phyloP scores from a whole-genome alignment of 2,797 vertebrate genomes.

The Lacerta agilis region DNA sequence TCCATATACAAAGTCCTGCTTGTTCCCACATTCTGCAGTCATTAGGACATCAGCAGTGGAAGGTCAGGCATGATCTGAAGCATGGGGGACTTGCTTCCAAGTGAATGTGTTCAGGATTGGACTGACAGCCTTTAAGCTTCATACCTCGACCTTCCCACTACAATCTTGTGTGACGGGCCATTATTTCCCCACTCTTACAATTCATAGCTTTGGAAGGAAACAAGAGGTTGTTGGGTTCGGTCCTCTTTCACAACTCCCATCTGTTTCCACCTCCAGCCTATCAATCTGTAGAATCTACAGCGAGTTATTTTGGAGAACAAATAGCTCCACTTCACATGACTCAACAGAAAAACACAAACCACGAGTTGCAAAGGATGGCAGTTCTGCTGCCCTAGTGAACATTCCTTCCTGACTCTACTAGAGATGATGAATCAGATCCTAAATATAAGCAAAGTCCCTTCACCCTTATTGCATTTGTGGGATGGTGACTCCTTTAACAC shows the following conservation, averaged over 20 bases:
- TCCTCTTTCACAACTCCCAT: not conserved
- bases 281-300: not conserved
- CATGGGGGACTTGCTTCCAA: not conserved
- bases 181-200: not conserved
- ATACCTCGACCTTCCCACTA: not conserved
- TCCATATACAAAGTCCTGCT: not conserved
- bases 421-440: not conserved
- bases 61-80: not conserved
- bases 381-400: not conserved
- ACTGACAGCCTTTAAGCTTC: not conserved
- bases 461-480: not conserved
- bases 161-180: not conserved
- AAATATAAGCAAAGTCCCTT: not conserved
- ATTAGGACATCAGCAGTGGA: not conserved
- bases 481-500: not conserved
- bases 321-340: not conserved
- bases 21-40: not conserved
- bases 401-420: not conserved
- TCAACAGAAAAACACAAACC: not conserved
- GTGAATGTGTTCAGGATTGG: not conserved
- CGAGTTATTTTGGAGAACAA: not conserved
- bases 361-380: not conserved
- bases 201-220: not conserved
- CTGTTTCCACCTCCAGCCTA: not conserved
- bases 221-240: not conserved